Conservation (phyloP, 2,797 vertebrate genomes). For the Anisognathus igniventris region DNA sequence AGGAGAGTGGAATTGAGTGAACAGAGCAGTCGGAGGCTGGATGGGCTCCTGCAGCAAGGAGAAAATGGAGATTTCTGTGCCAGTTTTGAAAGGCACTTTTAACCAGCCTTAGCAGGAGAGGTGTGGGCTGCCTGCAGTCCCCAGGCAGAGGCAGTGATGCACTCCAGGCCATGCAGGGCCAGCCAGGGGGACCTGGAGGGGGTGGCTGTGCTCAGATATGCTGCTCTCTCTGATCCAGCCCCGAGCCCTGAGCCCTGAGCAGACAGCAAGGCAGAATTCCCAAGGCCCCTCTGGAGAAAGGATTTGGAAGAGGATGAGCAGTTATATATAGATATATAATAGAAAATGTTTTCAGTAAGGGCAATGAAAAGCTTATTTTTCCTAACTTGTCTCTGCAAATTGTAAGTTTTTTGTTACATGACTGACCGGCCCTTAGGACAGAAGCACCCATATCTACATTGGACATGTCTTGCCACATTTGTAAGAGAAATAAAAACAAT, state of each 20-base stretch:
- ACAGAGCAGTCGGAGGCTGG: background rate
- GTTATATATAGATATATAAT: background rate
- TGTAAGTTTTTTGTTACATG: background rate
- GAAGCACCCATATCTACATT: background rate
- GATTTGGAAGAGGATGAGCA: background rate
- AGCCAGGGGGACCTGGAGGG: background rate
- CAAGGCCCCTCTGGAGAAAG: background rate
- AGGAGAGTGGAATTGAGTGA: background rate
- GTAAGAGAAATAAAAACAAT: background rate
- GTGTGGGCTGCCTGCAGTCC: background rate
- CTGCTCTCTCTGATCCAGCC: background rate
- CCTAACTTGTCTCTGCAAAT: background rate
- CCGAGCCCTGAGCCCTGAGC: too few species aligned
- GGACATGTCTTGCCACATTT: background rate
- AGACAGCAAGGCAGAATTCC: background rate
- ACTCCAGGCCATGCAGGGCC: background rate
- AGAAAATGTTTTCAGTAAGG: background rate
- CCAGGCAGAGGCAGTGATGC: background rate
- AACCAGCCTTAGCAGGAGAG: background rate
- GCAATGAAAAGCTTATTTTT: background rate
- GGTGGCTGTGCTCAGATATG: fast-evolving
- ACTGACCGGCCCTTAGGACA: background rate
- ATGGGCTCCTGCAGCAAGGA: background rate
- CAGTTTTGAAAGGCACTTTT: background rate
- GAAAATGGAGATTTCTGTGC: background rate